These are phyloP conservation scores for Coenonympha arcania DNA, from an alignment of 2,888 invertebrate species.

Conservation along the genomic window DNA sequence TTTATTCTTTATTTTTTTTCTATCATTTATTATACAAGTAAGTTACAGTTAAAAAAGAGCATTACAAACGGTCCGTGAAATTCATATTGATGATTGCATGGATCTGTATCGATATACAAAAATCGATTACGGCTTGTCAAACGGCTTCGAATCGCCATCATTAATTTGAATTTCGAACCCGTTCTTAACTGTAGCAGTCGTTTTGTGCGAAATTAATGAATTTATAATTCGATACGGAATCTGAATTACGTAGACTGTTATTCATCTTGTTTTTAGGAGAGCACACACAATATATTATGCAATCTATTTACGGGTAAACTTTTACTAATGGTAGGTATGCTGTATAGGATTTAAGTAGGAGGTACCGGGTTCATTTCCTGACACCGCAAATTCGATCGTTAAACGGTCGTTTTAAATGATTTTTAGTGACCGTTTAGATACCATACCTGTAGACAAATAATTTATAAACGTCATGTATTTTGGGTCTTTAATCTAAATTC, in stretches of 20 bases:
- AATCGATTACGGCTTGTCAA: slow-evolving; percentile 31
- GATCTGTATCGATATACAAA: slow-evolving; percentile 35
- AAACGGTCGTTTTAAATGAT: no score
- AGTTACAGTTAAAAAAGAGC: background rate
- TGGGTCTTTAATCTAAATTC: no score
- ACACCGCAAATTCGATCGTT: no score
- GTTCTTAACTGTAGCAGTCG: slow-evolving; percentile 32
- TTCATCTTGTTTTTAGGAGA: background rate
- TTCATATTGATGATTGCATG: slow-evolving; percentile 60
- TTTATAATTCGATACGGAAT: slow-evolving; percentile 22
- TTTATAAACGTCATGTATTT: no score
- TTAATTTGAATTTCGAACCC: slow-evolving; percentile 39
- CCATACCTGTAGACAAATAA: no score
- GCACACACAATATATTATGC: no score
- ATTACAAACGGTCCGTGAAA: slow-evolving; percentile 48
- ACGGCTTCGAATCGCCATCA: slow-evolving; percentile 28
- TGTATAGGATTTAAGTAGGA: no score
- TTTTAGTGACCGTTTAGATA: no score
- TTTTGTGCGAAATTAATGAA: slow-evolving; percentile 21
- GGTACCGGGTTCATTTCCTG: no score
- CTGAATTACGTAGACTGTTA: background rate
- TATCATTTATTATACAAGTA: background rate
- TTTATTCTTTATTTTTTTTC: background rate
- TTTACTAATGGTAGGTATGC: no score
- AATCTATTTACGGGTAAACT: no score